These are phyloP conservation scores for Diogma glabrata DNA, from an alignment of 2,888 invertebrate genomes.

Conservation along the genomic window DNA sequence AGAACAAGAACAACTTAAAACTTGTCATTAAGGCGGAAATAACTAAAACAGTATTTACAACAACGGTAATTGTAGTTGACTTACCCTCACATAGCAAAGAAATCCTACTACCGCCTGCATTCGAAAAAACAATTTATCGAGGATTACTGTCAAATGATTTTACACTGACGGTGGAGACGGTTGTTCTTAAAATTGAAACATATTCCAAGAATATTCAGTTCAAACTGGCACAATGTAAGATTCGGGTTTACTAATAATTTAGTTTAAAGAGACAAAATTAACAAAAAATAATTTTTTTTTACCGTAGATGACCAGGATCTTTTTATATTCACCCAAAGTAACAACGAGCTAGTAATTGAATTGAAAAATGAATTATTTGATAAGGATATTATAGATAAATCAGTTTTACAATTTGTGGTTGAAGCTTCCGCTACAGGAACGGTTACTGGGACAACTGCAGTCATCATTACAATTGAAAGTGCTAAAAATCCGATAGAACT, in stretches of 20 bases:
- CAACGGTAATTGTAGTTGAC: not conserved
- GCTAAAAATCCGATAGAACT: not conserved
- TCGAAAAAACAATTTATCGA: slow-evolving; percentile 5
- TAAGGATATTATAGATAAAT: not conserved
- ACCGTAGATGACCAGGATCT: too few relatives aligned
- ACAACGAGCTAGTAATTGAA: too few relatives aligned
- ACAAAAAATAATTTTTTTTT: too few relatives aligned
- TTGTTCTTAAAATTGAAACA: too few relatives aligned
- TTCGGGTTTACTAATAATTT: too few relatives aligned
- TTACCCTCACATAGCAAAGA: not conserved
- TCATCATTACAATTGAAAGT: not conserved
- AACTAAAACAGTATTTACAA: not conserved
- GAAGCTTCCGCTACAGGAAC: too few relatives aligned
- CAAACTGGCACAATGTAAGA: too few relatives aligned
- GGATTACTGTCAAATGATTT: not conserved
- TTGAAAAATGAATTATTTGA: not conserved
- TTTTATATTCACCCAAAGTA: too few relatives aligned
- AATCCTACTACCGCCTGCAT: not conserved
- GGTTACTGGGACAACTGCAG: not conserved
- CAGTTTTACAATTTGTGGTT: not conserved
- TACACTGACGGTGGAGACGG: too few relatives aligned
- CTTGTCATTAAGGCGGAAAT: not conserved
- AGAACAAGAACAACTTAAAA: not conserved
- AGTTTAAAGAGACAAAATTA: too few relatives aligned
- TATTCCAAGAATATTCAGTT: too few relatives aligned